These are phyloP conservation scores for Drosophila obscura DNA, from an alignment of 1,140 invertebrate genomes.

Conservation along the genomic window DNA sequence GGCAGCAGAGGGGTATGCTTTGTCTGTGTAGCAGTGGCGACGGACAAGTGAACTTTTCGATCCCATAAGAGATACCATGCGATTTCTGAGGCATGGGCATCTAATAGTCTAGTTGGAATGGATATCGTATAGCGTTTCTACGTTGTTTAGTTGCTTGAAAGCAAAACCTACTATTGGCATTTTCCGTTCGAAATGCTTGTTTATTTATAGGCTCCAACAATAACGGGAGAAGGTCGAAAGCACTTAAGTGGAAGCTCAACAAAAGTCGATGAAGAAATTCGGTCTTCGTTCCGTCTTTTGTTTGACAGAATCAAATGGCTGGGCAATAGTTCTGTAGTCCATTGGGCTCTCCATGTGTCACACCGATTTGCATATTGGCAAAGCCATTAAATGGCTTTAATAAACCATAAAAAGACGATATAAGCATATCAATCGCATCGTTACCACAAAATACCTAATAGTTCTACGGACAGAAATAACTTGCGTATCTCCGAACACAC, in stretches of 20 bases:
- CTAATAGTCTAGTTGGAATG: no score
- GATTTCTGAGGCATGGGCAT: no score
- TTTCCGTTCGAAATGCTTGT: conserved; percentile 34
- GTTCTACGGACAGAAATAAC: conserved; percentile 12
- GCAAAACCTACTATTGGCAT: conserved; percentile 16
- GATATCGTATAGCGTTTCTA: conserved; percentile 27
- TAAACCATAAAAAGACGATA: conserved; percentile 11
- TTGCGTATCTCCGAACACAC: conserved; percentile 1
- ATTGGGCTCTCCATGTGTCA: no score
- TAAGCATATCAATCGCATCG: conserved; percentile 57
- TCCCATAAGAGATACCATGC: no score
- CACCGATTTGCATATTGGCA: no score
- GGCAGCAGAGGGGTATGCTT: no score
- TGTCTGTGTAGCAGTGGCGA: no score
- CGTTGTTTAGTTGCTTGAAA: conserved; percentile 12
- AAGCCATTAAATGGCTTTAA: no score
- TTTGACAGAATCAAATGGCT: neutral
- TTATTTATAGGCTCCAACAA: conserved; percentile 18
- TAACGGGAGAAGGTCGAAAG: conserved; percentile 43
- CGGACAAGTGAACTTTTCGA: no score
- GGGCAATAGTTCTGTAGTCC: neutral
- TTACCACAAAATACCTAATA: conserved; percentile 32
- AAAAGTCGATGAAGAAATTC: conserved; percentile 13
- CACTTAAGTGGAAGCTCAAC: conserved; percentile 12
- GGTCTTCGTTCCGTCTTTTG: neutral